phyloP scores from a whole-genome alignment of 1,140 invertebrate genomes.

The Drosophila pseudoobscura region DNA sequence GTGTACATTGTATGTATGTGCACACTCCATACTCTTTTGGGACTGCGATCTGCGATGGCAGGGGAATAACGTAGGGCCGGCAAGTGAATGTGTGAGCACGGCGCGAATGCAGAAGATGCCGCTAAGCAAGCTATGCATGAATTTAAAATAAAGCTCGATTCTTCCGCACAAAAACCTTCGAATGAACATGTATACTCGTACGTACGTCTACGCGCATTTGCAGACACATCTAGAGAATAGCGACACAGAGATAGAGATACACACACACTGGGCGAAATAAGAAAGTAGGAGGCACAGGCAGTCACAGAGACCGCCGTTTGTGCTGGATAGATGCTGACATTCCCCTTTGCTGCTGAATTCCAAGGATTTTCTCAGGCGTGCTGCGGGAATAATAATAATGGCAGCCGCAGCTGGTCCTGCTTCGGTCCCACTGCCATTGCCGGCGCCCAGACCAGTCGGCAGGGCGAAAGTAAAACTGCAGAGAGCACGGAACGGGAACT shows the following conservation, averaged over 20 bases:
- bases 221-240: slow-evolving; percentile 2
- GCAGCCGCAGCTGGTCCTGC: slow-evolving; percentile 29
- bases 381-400: slow-evolving; percentile 65
- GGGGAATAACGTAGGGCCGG: neutral
- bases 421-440: slow-evolving; percentile 8
- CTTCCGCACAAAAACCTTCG: slow-evolving; percentile 49
- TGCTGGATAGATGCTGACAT: slow-evolving; percentile 55
- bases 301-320: slow-evolving; percentile 32
- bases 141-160: slow-evolving; percentile 57
- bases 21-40: slow-evolving; percentile 1
- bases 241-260: neutral
- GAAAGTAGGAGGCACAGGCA: slow-evolving; percentile 52
- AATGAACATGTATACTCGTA: slow-evolving; percentile 32
- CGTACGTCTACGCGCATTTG: slow-evolving; percentile 12
- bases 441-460: slow-evolving; percentile 10
- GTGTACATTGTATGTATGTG: slow-evolving; percentile 5
- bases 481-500: slow-evolving; percentile 20
- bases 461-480: slow-evolving; percentile 44
- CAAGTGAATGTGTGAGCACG: neutral
- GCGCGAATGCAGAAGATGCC: slow-evolving; percentile 10
- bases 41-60: neutral
- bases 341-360: slow-evolving; percentile 28
- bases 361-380: slow-evolving; percentile 51
- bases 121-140: slow-evolving; percentile 32
- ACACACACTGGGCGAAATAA: slow-evolving; percentile 31